Evolutionary conservation across 2,888 invertebrate genomes (phyloP).

Genomic region (Artemia sinica): DNA sequence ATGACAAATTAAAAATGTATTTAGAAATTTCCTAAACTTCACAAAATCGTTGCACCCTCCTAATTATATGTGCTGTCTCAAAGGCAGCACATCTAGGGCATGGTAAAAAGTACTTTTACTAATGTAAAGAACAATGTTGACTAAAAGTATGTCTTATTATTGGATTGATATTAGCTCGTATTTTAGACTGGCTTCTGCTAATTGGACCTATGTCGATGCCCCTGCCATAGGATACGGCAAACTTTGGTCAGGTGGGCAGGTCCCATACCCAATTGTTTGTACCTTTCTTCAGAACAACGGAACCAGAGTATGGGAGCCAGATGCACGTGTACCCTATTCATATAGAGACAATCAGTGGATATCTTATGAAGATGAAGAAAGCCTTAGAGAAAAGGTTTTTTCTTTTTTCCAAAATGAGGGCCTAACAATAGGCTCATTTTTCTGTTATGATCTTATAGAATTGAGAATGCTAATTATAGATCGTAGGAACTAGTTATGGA

Average conservation of each 20-base stretch:
- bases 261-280: constrained; percentile 51
- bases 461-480: too few species aligned
- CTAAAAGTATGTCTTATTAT: background rate
- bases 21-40: too few species aligned
- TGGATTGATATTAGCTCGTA: constrained; percentile 23
- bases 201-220: constrained; percentile 48
- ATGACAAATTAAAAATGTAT: too few species aligned
- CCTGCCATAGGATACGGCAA: constrained; percentile 51
- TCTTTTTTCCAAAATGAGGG: background rate
- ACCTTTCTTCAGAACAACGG: constrained; percentile 42
- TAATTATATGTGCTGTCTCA: too few species aligned
- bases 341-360: constrained; percentile 56
- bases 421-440: background rate
- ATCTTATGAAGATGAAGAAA: constrained; percentile 55
- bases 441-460: background rate
- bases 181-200: constrained; percentile 43
- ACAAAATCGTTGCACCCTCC: too few species aligned
- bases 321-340: constrained; percentile 58
- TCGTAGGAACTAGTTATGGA: too few species aligned
- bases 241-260: constrained; percentile 49
- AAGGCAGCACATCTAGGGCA: too few species aligned
- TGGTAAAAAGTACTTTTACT: too few species aligned
- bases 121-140: too few species aligned
- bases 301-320: constrained; percentile 43
- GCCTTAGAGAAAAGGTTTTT: constrained; percentile 48